Base-by-base conservation (phyloP, 2,888 invertebrate genomes). In the Congeria kusceri region DNA sequence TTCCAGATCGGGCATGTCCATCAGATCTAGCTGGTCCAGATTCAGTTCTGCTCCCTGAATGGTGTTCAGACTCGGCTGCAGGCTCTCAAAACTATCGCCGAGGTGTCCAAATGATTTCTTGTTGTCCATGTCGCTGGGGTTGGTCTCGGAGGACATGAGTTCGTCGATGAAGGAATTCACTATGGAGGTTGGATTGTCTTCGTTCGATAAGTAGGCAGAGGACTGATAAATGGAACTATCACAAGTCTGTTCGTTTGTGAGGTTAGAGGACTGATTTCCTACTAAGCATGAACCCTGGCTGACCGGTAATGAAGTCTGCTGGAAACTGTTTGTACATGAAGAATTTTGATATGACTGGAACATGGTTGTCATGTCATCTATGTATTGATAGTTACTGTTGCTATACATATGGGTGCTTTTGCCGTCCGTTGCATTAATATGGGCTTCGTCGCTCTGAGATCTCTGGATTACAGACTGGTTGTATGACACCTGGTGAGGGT, bases 1-100 rank as follows among this genome's bases (percentile, higher is more conserved):
- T 29, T 91, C 90, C 49, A 91, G 77, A 29, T 91, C 92, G 5
- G 91, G 90, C 65, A 92, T 85, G 62, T 90, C 91, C 15, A 92
- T 82, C 11, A 85, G 56, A 65, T 86, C 86, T 47, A 91, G 85
- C 78, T 92, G 89, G 67, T 92, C 92, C 29, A 92, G 84, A 78
- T 89, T 91, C 74, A 90, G 85, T 79, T 91, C 91, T 32, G 89
- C 80, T 74, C 87, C 86, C 70, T 87, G 84, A 80, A 89, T 72
- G 62, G 88, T 59, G 46, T 65, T 75, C 29, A 81, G 57, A 58
- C 76, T 84, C 0, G 78, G 73, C 11, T 80, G 80, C 7, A 78
- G 53, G 47, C 78, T 76, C 23, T 80, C 84, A 61, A 79, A 81
- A 63, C 81, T 81, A 59, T 84, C 84, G 1, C 79, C 74, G 39